Conservation (phyloP, 2,888 invertebrate genomes). For the Microplitis manilae region DNA sequence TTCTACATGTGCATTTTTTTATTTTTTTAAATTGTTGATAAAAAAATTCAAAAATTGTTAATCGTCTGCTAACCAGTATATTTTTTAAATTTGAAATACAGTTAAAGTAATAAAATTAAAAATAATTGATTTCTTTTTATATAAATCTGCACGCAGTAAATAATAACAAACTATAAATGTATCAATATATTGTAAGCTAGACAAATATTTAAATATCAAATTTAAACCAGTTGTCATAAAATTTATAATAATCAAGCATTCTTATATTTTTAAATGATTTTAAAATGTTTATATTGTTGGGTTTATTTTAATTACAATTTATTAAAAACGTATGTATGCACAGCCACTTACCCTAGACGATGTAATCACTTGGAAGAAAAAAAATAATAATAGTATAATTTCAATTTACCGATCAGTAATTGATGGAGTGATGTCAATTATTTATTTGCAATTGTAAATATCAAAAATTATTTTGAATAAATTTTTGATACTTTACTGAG, state of each 20-base stretch:
- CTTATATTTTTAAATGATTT: not conserved
- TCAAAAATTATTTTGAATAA: too few relatives aligned
- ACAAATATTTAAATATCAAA: not conserved
- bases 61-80: too few relatives aligned
- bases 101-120: too few relatives aligned
- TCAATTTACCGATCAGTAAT: not conserved
- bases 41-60: too few relatives aligned
- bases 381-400: not conserved
- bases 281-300: not conserved
- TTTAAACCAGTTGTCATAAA: not conserved
- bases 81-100: too few relatives aligned
- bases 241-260: not conserved
- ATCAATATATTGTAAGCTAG: not conserved
- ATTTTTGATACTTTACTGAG: too few relatives aligned
- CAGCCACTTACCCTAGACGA: not conserved
- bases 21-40: too few relatives aligned
- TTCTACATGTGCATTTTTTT: too few relatives aligned
- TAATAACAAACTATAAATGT: not conserved
- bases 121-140: too few relatives aligned
- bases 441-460: too few relatives aligned
- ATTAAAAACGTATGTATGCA: not conserved
- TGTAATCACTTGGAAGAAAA: constrained; percentile 29
- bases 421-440: not conserved
- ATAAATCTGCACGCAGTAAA: not conserved
- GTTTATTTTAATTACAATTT: not conserved